Evolutionary conservation across 2,888 invertebrate species (phyloP), one percentile per base, ranked within the genome.

Genomic region (Drosophila algonquin): DNA sequence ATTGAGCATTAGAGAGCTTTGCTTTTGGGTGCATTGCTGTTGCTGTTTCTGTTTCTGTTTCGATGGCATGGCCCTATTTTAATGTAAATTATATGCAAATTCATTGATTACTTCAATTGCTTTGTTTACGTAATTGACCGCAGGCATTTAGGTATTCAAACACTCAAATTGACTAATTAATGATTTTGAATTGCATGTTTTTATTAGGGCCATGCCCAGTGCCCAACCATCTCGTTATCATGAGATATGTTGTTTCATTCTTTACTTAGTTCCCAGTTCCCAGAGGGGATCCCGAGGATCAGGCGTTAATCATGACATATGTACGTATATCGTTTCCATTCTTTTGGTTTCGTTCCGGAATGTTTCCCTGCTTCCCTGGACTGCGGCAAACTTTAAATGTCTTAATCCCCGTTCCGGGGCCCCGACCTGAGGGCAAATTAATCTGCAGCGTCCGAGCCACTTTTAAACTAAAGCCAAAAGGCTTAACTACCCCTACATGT

Each of bases 401-500:
- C 75, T 69, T 79, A 80, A 74, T 85, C 75, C 64, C 12, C 55
- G 52, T 54, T 67, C 68, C 54, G 68, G 24, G 54, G 54, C 44
- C 53, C 58, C 18, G 61, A 64, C 58, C 64, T 55, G 63, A 50
- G 73, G 64, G 62, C 68, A 75, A 82, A 79, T 82, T 80, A 82
- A 82, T 82, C 84, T 77, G 62, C 68, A 57, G 55, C 70, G 63
- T 79, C 68, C 74, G 71, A 67, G 73, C 78, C 85, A 82, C 86
- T 82, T 82, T 82, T 74, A 80, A 80, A 82, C 81, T 74, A 75
- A 76, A 84, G 79, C 80, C 73, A 69, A 75, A 72, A 50, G 77
- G 83, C 79, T 83, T 86, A 83, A 73, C 73, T 70, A 48, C 55
- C 61, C 70, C 53, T 72, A 48, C 51, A 56, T 47, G 55, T 55